Conservation (phyloP, 2,888 invertebrate genomes). For the Plagodis dolabraria region DNA sequence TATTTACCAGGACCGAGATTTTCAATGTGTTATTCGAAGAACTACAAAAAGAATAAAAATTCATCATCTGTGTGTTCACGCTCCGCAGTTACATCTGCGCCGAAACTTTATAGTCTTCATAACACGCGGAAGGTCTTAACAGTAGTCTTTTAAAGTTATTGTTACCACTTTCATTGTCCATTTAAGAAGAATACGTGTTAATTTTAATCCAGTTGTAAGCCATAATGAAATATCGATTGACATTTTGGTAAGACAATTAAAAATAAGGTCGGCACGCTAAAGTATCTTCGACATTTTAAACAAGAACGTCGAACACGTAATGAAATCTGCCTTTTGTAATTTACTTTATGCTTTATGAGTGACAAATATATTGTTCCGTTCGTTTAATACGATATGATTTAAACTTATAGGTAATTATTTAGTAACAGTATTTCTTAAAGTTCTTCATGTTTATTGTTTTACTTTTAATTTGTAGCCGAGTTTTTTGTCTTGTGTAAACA, state of each 20-base stretch:
- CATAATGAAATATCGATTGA: slow-evolving; percentile 49
- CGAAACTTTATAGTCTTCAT: not conserved
- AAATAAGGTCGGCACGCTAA: slow-evolving; percentile 48
- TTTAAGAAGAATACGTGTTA: slow-evolving; percentile 30
- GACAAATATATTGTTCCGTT: slow-evolving; percentile 33
- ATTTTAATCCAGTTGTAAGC: slow-evolving; percentile 41
- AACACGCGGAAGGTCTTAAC: not conserved
- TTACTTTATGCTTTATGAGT: slow-evolving; percentile 29
- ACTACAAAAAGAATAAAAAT: too few relatives aligned
- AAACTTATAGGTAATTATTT: not conserved
- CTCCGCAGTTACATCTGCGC: not conserved
- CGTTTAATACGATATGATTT: slow-evolving; percentile 30
- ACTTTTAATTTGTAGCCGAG: not conserved
- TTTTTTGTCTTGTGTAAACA: too few relatives aligned
- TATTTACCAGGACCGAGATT: too few relatives aligned
- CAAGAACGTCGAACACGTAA: slow-evolving; percentile 20
- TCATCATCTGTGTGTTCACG: too few relatives aligned
- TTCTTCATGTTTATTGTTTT: not conserved
- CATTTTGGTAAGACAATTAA: slow-evolving; percentile 50
- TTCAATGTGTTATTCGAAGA: too few relatives aligned
- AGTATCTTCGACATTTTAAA: slow-evolving; percentile 26
- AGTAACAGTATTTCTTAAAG: not conserved
- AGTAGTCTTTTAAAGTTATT: not conserved
- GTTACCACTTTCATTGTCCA: slow-evolving; percentile 9
- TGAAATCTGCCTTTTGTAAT: slow-evolving; percentile 30